Evolutionary conservation across 2,113 vertebrate species (phyloP).

Genomic region (Ascaphus truei): DNA sequence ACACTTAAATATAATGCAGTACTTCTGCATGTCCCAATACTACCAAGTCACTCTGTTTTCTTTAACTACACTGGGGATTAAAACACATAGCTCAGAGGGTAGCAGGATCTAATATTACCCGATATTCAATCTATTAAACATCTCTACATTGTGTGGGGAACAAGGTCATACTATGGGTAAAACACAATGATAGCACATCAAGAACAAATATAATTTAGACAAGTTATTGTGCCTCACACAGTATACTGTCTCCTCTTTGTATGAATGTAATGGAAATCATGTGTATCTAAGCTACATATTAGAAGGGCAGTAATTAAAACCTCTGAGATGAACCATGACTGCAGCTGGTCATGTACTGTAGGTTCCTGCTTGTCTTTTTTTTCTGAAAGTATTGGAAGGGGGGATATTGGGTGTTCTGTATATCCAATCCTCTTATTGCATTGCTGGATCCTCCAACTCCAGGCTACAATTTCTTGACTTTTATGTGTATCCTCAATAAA

Average conservation of each 20-base stretch:
- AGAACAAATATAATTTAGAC: no score
- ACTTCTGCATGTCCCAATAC: not conserved
- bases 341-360: not conserved
- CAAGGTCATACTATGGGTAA: no score
- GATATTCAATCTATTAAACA: no score
- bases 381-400: not conserved
- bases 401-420: constrained; percentile 13
- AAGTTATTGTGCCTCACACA: not conserved
- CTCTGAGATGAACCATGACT: not conserved
- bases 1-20: constrained; percentile 1
- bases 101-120: no score
- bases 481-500: constrained; percentile 29
- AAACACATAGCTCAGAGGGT: no score
- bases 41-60: no score
- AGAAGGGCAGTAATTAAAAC: no score
- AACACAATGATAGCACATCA: no score
- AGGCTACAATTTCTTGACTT: constrained; percentile 6
- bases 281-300: constrained; percentile 5
- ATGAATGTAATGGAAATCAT: constrained; percentile 2
- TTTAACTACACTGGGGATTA: no score
- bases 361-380: constrained; percentile 9
- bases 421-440: constrained; percentile 6
- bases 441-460: constrained; percentile 3
- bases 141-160: no score
- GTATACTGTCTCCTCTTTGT: not conserved